A percentile compares a stretch with the other conserved stretches of the same genome.
phyloP scores from a whole-genome alignment of 2,113 vertebrate species.

The Pangasianodon hypophthalmus region DNA sequence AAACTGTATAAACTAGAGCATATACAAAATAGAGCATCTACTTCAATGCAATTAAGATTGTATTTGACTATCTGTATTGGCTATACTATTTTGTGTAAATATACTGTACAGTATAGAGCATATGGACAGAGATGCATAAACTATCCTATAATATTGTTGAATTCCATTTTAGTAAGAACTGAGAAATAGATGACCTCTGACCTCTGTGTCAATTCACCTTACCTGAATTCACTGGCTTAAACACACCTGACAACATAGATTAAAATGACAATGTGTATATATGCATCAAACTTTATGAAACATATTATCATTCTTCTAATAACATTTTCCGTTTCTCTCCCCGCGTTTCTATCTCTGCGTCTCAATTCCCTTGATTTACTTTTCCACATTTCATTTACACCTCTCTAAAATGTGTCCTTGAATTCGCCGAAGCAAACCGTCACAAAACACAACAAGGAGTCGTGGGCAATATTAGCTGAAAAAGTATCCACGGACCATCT shows the following conservation, averaged over 20 bases:
- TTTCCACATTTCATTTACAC: no score
- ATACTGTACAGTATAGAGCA: no score
- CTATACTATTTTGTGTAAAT: background rate
- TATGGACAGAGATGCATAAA: background rate
- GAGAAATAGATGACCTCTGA: background rate
- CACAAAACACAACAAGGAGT: no score
- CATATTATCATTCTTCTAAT: background rate
- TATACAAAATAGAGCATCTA: background rate
- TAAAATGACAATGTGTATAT: background rate
- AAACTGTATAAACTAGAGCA: background rate
- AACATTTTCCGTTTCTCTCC: background rate
- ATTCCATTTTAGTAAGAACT: background rate
- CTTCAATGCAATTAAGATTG: background rate
- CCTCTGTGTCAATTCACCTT: background rate
- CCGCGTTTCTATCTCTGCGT: no score
- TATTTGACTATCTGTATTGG: background rate
- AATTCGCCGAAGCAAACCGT: no score
- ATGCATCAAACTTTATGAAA: background rate
- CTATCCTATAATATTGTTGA: background rate
- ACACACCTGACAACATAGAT: background rate
- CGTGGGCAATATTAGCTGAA: no score
- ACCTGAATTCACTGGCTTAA: background rate
- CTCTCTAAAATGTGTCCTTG: no score
- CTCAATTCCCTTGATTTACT: no score
- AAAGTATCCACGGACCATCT: no score